Conservation (phyloP, 2,797 vertebrate genomes). For the Eulemur albifrons region DNA sequence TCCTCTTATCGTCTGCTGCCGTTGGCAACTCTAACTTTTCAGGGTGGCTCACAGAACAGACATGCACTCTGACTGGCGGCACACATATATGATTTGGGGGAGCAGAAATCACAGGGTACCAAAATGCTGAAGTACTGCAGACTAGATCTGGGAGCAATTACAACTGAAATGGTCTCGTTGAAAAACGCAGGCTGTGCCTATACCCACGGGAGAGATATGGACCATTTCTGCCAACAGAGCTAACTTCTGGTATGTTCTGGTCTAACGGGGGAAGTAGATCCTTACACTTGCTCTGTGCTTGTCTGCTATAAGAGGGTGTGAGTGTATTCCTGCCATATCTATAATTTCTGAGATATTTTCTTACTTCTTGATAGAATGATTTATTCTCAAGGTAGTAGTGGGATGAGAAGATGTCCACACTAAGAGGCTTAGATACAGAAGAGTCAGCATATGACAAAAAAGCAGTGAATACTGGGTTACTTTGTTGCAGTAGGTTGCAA, state of each 20-base stretch:
- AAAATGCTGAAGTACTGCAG: conserved; percentile 54
- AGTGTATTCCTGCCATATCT: not conserved
- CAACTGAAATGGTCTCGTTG: conserved; percentile 45
- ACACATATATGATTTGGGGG: conserved; percentile 30
- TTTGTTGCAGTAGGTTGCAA: not conserved
- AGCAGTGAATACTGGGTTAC: not conserved
- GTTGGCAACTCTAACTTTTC: not conserved
- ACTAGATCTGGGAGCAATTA: conserved; percentile 62
- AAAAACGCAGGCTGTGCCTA: conserved; percentile 61
- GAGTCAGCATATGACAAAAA: not conserved
- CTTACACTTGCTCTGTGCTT: conserved; percentile 26
- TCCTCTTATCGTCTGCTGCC: not conserved
- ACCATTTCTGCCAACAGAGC: conserved; percentile 72
- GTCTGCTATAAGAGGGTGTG: not conserved
- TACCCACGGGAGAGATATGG: conserved; percentile 63
- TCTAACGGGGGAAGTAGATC: conserved; percentile 25
- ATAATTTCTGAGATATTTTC: not conserved
- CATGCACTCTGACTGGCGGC: not conserved
- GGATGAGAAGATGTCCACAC: not conserved
- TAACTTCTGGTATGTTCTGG: conserved; percentile 61
- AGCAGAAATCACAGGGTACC: conserved; percentile 25
- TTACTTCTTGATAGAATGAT: not conserved
- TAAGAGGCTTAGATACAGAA: not conserved
- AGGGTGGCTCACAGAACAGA: conserved; percentile 24
- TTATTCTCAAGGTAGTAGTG: not conserved